Evolutionary conservation across 2,797 vertebrate genomes (phyloP), one percentile per base, ranked within the genome.

Genomic region (Myiotriccus ornatus): DNA sequence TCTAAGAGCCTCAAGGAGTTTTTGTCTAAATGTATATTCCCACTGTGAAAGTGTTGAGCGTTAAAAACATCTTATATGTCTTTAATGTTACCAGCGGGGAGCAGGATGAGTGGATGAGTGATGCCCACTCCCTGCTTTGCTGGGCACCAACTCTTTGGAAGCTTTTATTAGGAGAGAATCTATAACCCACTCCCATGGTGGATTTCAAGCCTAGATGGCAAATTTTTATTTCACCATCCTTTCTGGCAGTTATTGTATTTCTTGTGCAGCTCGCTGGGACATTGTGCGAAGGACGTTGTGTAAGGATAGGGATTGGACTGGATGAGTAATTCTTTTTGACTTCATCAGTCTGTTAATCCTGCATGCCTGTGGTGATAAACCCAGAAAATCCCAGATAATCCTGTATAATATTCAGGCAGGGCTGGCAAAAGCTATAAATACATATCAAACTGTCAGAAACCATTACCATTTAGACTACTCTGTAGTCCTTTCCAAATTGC

Each of bases 361-460:
- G 84, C 81, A 95, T 96, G 98, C 98, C 98, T 98, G 95, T 94
- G 97, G 98, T 97, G 98, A 99, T 98, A 98, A 99, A 98, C 97
- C 97, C 96, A 74, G 94, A 98, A 98, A 98, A 99, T 98, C 98
- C 97, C 91, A 95, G 96, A 97, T 98, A 98, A 99, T 98, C 98
- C 98, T 96, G 95, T 97, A 97, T 96, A 98, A 97, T 98, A 97
- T 98, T 98, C 96, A 98, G 96, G 96, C 95, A 97, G 96, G 96
- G 94, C 97, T 98, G 91, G 96, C 96, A 98, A 97, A 89, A 97
- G 97, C 97, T 98, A 97, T 96, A 98, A 98, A 97, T 98, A 97
- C 97, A 93, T 97, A 98, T 98, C 97, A 98, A 97, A 98, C 97
- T 98, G 98, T 98, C 98, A 98, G 97, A 98, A 97, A 90, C 95